Evolutionary conservation across 2,888 invertebrate species (phyloP), one percentile per base, ranked within the genome.

Genomic region (Aporophyla lueneburgensis): DNA sequence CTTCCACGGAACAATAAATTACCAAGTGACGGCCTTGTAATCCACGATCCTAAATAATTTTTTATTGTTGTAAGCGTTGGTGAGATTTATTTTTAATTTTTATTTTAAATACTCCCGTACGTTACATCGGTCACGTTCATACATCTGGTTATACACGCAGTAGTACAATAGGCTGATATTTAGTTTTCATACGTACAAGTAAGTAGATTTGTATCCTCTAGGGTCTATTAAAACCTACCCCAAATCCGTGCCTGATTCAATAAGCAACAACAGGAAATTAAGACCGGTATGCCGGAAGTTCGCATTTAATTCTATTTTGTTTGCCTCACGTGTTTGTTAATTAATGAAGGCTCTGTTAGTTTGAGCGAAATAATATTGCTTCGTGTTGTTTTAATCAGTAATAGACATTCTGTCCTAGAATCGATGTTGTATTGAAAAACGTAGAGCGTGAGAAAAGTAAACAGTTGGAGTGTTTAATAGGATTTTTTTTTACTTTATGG

Each of bases 251-350:
- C 27, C 56, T 65, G 43, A 54, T 33, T 46, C 24, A 70, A 67
- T 61, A 81, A 76, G 27, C 51, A 71, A 56, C 58, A 43, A 40
- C 81, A 71, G 85, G 76, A 83, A 74, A 85, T 83, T 71, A 81
- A 83, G 69, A 62, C 61, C 65, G 19, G 63, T 53, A 46, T 7
- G 61, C 59, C 14, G 72, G 59, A 63, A 71, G 21, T 46, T 24
- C 56, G 46, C 27, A 71, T 80, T 63, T 58, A 27, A 62, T 70
- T 71, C 61, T 58, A 54, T 85, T 71, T 71, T 74, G 70, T 69
- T 69, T 43, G 58, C n/a, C 40, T 27, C 49, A 33, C 66, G 58
- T 43, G 40, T 59, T 54, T 73, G 62, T 43, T 76, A 68, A 73
- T 84, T 74, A 81, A 67, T 7, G 16, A 21, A 74, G 14, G n/a